Conservation (phyloP, 2,113 vertebrate species). For the Irena cyanogastra region DNA sequence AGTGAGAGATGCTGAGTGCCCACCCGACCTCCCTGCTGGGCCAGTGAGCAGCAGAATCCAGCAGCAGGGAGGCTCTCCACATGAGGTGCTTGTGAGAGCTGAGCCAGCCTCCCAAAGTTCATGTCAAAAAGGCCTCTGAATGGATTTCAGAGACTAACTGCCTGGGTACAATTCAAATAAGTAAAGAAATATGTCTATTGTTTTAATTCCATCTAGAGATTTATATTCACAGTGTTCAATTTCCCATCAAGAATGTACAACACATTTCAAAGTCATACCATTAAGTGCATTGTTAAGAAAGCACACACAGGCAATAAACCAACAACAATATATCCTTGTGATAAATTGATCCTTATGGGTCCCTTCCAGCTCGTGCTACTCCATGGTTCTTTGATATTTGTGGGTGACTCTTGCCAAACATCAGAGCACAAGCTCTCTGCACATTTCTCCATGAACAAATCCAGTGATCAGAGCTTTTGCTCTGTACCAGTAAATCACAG, state of each 20-base stretch:
- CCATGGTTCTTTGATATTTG: background rate
- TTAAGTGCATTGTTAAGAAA: background rate
- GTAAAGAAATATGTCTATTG: background rate
- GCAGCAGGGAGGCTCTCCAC: background rate
- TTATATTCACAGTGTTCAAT: background rate
- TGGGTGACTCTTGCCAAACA: slow-evolving; percentile 22
- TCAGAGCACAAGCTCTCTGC: slow-evolving; percentile 1
- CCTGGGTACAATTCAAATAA: background rate
- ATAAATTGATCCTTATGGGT: background rate
- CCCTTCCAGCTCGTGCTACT: background rate
- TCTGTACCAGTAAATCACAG: slow-evolving; percentile 11
- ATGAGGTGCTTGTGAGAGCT: background rate
- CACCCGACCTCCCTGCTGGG: background rate
- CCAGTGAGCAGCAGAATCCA: background rate
- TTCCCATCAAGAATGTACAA: background rate
- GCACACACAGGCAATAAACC: slow-evolving; percentile 3
- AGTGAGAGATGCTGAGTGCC: background rate
- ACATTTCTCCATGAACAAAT: slow-evolving; percentile 30
- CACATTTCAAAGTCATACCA: background rate
- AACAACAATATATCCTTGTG: background rate
- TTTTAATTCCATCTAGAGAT: background rate
- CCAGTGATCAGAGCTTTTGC: slow-evolving; percentile 7
- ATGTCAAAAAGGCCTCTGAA: background rate
- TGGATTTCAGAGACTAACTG: background rate
- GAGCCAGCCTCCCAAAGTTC: background rate